Base-by-base conservation (phyloP, 2,797 vertebrate species). In the Pipistrellus pygmaeus region DNA sequence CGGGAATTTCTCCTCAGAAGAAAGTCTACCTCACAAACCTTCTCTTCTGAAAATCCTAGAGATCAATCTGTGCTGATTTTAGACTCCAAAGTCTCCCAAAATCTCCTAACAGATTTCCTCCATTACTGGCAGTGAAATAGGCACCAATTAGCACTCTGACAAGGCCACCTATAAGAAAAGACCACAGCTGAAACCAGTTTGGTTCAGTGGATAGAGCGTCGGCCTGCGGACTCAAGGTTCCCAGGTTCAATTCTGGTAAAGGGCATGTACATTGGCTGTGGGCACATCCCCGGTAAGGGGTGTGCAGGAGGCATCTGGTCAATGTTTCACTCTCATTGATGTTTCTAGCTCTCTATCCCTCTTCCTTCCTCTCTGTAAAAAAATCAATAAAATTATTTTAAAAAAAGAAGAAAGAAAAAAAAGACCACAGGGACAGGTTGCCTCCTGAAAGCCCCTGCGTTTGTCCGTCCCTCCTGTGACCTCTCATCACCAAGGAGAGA, bases 21-120 rank as follows among this genome's bases (percentile, higher is more conserved):
- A 6, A 15, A 76, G 12, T 91, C 38, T 38, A 25, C 71, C 75
- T 92, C 57, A 17, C 72, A 85, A 95, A 76, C 25, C 12, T 90
- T 87, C 87, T 55, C 60, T 96, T n/a, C 57, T 5, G 77, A 97
- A 95, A 75, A 32, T 97, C 64, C 48, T 80, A 66, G 75, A 83
- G 92, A 91, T 64, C 60, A 75, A 92, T 85, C 80, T 78, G 51
- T 48, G 85, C 88, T 46, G 60, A 87, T 96, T 90, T 96, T 69
- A 97, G 73, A 93, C 75, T 87, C 92, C 88, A 94, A 96, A 97
- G 57, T 85, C 92, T 94, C 0, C 32, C 85, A 41, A 41, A 41
- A 93, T 96, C 83, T 96, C 90, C 90, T 97, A 90, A 97, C 55
- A 88, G 75, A 92, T 96, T 95, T 68, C 41, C 44, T 83, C 82